Percentiles rank a stretch among this genome's conserved stretches.
These are phyloP conservation scores for Lagodon rhomboides DNA, from an alignment of 2,797 vertebrate species.

Conservation along the genomic window DNA sequence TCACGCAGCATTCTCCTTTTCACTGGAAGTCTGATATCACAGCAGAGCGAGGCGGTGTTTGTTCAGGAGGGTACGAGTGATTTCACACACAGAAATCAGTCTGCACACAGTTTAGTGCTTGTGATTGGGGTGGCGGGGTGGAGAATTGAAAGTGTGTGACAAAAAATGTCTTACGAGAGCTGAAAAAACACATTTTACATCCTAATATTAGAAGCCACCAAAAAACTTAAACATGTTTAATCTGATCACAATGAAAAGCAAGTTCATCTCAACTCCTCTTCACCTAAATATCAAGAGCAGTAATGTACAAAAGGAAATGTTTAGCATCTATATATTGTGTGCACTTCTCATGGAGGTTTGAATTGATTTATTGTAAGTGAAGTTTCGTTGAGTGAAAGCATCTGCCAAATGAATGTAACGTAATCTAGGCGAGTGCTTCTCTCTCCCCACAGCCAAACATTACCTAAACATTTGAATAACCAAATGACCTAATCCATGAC, in stretches of 20 bases:
- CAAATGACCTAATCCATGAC: not conserved
- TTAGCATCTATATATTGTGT: not conserved
- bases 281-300: conserved; percentile 1
- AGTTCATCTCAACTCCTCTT: not conserved
- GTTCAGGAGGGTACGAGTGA: conserved; percentile 59
- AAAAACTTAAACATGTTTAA: conserved; percentile 20
- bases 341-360: not conserved
- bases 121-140: conserved; percentile 40
- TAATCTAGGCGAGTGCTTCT: not conserved
- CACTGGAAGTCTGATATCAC: conserved; percentile 59
- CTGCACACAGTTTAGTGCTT: conserved; percentile 62
- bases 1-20: conserved; percentile 66
- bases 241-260: not conserved
- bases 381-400: not conserved
- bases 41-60: conserved; percentile 64
- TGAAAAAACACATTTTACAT: conserved; percentile 16
- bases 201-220: conserved; percentile 45
- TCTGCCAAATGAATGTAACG: conserved; percentile 7
- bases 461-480: not conserved
- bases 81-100: conserved; percentile 49
- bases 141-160: conserved; percentile 44
- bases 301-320: not conserved
- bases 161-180: conserved; percentile 44
- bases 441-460: not conserved
- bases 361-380: not conserved